Evolutionary conservation across 2,113 vertebrate species (phyloP), one percentile per base, ranked within the genome.

Genomic region (Periophthalmus modestus): DNA sequence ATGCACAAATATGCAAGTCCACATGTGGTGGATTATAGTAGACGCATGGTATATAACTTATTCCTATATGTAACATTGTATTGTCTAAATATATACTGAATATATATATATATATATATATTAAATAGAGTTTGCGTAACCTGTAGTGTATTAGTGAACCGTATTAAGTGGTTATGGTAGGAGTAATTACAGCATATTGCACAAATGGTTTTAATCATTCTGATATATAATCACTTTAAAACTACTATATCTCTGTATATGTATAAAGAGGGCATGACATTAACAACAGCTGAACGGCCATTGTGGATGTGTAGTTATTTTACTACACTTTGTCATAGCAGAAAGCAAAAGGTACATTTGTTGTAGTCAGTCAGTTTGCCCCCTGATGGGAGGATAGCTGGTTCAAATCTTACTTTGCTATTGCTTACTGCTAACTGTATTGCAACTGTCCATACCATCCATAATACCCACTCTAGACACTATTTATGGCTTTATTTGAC

Each of bases 201-300:
- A 74, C 63, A 69, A 21, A 47, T 62, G 2, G 2, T 55, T 48
- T 46, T 7, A 72, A 72, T 48, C 19, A 28, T 2, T 0, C 52
- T 10, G 9, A n/a, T 28, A 66, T 69, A 47, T 58, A 72, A 73
- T 80, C 68, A 68, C 68, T 68, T 50, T 58, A 46, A 57, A 2
- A 76, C 13, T 1, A 59, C 57, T 65, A 65, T 59, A 39, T 39
- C 9, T 78, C 43, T 28, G 0, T 55, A 23, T 71, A 28, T 61
- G 52, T 66, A 7, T 24, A 58, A 58, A 2, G 6, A 24, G 19
- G 21, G 21, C 55, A 13, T 23, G 57, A 28, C 57, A 59, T 28
- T 59, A 28, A 59, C 57, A 14, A 12, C 5, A 24, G 57, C 57
- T 10, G 23, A 59, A 12, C 0, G 57, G 57, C 57, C 23, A 28